Conservation (phyloP, 2,888 invertebrate species). For the Drosophila pseudotalamancana region DNA sequence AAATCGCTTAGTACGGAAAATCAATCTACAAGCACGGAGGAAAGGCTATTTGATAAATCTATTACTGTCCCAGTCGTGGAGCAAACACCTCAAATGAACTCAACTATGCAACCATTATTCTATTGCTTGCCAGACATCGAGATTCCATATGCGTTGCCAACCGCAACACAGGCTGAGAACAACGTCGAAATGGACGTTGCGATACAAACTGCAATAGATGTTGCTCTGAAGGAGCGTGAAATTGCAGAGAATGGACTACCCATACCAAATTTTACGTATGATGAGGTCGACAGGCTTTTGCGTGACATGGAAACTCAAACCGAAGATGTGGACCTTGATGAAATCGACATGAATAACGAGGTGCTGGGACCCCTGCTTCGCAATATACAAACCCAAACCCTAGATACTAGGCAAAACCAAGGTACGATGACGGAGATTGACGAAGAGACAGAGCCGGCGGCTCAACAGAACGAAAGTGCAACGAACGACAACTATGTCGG, state of each 20-base stretch:
- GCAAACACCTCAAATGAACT: neutral
- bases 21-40: neutral
- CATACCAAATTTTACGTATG: slow-evolving; percentile 41
- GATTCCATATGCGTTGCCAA: slow-evolving; percentile 19
- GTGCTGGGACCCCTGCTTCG: slow-evolving; percentile 51
- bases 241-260: slow-evolving; percentile 10
- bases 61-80: neutral
- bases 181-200: slow-evolving; percentile 4
- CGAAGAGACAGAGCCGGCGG: slow-evolving; percentile 5
- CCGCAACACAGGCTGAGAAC: slow-evolving; percentile 16
- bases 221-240: neutral
- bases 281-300: slow-evolving; percentile 71
- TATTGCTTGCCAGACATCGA: slow-evolving; percentile 32
- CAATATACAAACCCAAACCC: slow-evolving; percentile 62
- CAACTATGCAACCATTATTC: slow-evolving; percentile 6
- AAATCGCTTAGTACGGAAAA: neutral
- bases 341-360: slow-evolving; percentile 47
- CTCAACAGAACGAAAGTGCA: neutral
- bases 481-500: slow-evolving; percentile 6
- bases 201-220: slow-evolving; percentile 2
- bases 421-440: slow-evolving; percentile 62
- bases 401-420: slow-evolving; percentile 49
- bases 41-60: neutral
- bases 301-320: slow-evolving; percentile 88
- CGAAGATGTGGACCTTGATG: slow-evolving; percentile 77